Percentiles rank a stretch among this genome's conserved stretches.
Evolutionary conservation across 2,888 invertebrate genomes (phyloP).

Genomic region (Heliconius charithonia): DNA sequence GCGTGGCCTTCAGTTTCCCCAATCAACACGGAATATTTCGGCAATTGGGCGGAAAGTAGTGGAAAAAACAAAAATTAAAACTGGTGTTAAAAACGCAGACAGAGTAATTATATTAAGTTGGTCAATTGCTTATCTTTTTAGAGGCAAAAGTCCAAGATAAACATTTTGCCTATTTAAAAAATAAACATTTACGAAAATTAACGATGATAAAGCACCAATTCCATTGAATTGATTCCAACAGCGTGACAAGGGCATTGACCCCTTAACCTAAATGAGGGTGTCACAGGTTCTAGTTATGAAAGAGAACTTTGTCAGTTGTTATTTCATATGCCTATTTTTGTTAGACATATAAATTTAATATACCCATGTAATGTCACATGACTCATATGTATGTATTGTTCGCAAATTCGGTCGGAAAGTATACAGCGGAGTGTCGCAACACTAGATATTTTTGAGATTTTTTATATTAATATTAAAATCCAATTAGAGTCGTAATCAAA

Average conservation of each 20-base stretch:
- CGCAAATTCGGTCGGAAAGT: too few relatives aligned
- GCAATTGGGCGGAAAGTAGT: too few relatives aligned
- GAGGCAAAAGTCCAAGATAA: neutral
- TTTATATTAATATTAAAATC: too few relatives aligned
- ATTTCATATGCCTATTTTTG: neutral
- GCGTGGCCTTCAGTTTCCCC: too few relatives aligned
- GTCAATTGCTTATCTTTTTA: neutral
- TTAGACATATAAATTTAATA: neutral
- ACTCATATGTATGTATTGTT: too few relatives aligned
- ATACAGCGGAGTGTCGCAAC: too few relatives aligned
- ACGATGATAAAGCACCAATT: slow-evolving; percentile 17
- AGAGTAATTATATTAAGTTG: neutral
- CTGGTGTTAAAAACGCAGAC: too few relatives aligned
- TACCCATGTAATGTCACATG: neutral
- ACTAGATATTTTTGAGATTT: too few relatives aligned
- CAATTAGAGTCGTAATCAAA: too few relatives aligned
- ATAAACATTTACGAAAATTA: slow-evolving; percentile 1
- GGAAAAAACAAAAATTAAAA: too few relatives aligned
- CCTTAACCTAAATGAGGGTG: slow-evolving; percentile 53
- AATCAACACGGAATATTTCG: too few relatives aligned
- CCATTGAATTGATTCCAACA: slow-evolving; percentile 24
- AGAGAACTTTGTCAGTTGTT: neutral
- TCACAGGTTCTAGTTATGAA: slow-evolving; percentile 33
- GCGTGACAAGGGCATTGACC: slow-evolving; percentile 49
- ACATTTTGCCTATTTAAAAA: neutral